Evolutionary conservation across 2,888 invertebrate species (phyloP), one percentile per base, ranked within the genome.

Genomic region (Macrophya annulata): DNA sequence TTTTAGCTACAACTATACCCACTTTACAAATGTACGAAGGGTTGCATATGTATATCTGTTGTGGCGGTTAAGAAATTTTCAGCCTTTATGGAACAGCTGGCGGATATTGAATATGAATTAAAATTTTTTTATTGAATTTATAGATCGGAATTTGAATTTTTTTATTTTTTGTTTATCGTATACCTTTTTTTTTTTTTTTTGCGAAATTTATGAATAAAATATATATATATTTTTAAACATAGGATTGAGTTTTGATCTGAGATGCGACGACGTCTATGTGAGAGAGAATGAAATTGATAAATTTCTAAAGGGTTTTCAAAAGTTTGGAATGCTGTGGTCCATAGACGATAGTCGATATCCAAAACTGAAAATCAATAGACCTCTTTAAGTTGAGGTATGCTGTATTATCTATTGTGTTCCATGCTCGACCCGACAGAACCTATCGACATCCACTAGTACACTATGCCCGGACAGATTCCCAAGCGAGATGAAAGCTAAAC

Each of bases 331-430:
- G 15, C n/a, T 21, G 45, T 45, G 37, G 37, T 55, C 55, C 12
- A 10, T 31, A 55, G 15, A 40, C 10, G 4, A n/a, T 5, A 31
- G 4, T 77, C 51, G 48, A 77, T 77, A 55, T 77, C 51, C 51
- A 77, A 77, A 77, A 77, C 55, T 77, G 55, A 10, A 31, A 77
- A 77, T 77, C 77, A 37, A 77, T 77, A 77, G 51, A n/a, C 31
- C 77, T 77, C n/a, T 31, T 31, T 25, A 17, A 25, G 51, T 55
- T 77, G 12, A 77, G 55, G 77, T 77, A 77, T 77, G 55, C 77
- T 17, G 55, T n/a, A 77, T 31, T 74, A 72, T 72, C 72, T 45
- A 51, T 77, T 77, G 77, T 77, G 31, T 37, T 74, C 10, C 9
- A 74, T 10, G n/a, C 45, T 74, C n/a, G 45, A 74, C 5, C n/a